These are phyloP conservation scores for Andrena dorsata DNA, from an alignment of 2,888 invertebrate species.

Conservation along the genomic window DNA sequence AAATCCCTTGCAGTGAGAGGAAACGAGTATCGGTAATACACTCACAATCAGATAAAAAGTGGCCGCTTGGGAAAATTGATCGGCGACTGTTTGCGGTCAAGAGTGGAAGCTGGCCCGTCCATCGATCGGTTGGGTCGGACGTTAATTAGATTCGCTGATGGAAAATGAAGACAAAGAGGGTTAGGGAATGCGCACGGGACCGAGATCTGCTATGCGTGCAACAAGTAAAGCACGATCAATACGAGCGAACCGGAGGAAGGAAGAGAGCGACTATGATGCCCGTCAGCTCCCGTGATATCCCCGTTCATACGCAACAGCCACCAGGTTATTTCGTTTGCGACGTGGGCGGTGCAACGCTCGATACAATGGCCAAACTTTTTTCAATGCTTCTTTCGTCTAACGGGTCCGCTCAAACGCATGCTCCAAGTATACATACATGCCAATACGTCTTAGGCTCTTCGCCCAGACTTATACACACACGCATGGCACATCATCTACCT, in stretches of 20 bases:
- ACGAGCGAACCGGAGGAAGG: slow-evolving; percentile 77
- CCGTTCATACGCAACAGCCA: background rate
- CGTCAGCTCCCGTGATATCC: slow-evolving; percentile 6
- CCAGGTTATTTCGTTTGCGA: background rate
- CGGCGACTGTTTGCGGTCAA: background rate
- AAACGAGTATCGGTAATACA: no score
- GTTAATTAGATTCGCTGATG: slow-evolving; percentile 80
- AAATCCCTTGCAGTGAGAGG: no score
- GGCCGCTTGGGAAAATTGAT: background rate
- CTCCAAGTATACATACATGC: no score
- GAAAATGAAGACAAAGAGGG: slow-evolving; percentile 66
- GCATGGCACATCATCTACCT: background rate
- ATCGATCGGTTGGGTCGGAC: slow-evolving; percentile 50
- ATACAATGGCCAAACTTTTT: background rate
- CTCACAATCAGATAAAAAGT: background rate
- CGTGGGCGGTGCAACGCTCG: background rate
- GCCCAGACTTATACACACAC: background rate
- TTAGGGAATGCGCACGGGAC: slow-evolving; percentile 69
- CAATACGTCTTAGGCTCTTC: background rate
- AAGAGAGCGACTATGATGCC: slow-evolving; percentile 33
- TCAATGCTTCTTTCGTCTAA: background rate
- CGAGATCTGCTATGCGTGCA: slow-evolving; percentile 76
- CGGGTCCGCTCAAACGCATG: background rate
- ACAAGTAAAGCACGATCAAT: slow-evolving; percentile 84
- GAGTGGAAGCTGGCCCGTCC: background rate